Base-by-base conservation (phyloP, 1,140 invertebrate species). In the Rhagoletis zephyria region DNA sequence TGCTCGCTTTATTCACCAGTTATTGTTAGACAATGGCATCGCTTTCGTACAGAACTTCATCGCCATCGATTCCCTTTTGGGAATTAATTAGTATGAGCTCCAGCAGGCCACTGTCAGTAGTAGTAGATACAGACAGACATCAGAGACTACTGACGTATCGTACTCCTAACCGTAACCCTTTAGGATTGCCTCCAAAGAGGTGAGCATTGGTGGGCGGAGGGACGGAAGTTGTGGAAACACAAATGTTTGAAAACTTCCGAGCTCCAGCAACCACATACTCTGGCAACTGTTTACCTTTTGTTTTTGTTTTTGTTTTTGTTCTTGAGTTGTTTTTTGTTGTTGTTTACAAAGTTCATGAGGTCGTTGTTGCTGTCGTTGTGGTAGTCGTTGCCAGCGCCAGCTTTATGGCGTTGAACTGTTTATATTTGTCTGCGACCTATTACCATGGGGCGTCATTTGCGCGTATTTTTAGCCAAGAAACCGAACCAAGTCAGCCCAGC, bases 31-130 rank as follows among this genome's bases (percentile, higher is more conserved):
- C 40, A 74, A 74, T 14, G 40, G 40, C 40, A 7, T 2, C 42
- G 40, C 9, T 16, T 81, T 4, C 6, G 19, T 60, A 4, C 48
- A 3, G 48, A 56, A 81, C 74, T 81, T 81, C 48, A 81, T 56
- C 48, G 74, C 7, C 48, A 81, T 81, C 56, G 86, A 70, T 67
- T 56, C 65, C 64, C 86, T 56, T 30, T 87, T 87, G 86, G 86
- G 86, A 87, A 67, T 87, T 87, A 87, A 87, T 87, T 87, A 87
- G 86, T 65, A 87, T 70, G 64, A 70, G 86, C 12, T 12, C 60
- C 7, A 61, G 56, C 2, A 59, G 14, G 1, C 63, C 40, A 19
- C 85, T 61, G 85, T 12, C 42, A 42, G 56, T 45, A 60, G 7
- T 30, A 30, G 30, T 85, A 85, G 56, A 85, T 59, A 30, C 59